phyloP scores from a whole-genome alignment of 2,888 invertebrate species.

The Nomada hirtipes region DNA sequence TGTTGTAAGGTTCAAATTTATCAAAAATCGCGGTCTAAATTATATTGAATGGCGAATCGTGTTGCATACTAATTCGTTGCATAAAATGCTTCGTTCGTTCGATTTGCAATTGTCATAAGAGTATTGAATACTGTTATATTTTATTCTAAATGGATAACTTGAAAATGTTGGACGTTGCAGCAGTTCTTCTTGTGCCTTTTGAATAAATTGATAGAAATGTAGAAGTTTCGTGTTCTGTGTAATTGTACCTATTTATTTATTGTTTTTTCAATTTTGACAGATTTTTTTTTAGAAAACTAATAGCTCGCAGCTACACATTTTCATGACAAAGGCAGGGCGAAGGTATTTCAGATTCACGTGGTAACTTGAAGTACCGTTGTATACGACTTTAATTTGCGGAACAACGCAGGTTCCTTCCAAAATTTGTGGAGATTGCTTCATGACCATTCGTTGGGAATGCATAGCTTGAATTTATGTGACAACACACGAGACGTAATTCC shows the following conservation, averaged over 20 bases:
- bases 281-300: too few relatives aligned
- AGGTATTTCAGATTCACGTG: neutral
- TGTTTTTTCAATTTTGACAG: neutral
- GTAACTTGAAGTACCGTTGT: conserved; percentile 6
- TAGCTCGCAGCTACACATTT: neutral
- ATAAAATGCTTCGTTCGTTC: too few relatives aligned
- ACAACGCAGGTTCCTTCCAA: neutral
- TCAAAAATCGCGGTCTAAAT: neutral
- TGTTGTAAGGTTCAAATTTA: neutral
- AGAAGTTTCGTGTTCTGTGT: too few relatives aligned
- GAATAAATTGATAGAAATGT: too few relatives aligned
- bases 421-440: neutral
- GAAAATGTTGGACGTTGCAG: too few relatives aligned
- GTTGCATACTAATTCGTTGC: too few relatives aligned
- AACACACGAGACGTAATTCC: neutral
- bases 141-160: neutral
- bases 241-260: too few relatives aligned
- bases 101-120: too few relatives aligned
- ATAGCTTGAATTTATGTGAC: neutral
- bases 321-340: neutral
- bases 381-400: conserved; percentile 10
- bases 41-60: neutral
- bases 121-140: neutral
- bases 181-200: too few relatives aligned
- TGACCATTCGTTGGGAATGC: neutral